Conservation (phyloP, 1,140 invertebrate species). For the Pristionchus pacificus region DNA sequence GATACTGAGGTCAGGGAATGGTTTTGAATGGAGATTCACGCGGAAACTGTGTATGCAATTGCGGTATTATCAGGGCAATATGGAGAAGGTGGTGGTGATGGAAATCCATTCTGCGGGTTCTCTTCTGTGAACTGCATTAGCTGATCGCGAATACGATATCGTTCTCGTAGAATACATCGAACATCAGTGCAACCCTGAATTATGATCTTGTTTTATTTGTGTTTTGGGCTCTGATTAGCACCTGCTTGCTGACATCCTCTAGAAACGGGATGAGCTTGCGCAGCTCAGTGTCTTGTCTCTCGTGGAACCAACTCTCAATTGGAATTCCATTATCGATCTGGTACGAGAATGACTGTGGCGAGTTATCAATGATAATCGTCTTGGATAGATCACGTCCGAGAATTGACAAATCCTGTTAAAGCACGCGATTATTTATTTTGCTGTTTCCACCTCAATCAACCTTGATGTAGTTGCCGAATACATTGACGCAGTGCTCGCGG, state of each 20-base stretch:
- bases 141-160: constrained; percentile 33
- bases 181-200: constrained; percentile 32
- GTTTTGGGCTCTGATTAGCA: too few species aligned
- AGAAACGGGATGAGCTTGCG: constrained; percentile 88
- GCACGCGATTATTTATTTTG: neutral
- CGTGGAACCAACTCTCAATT: constrained; percentile 94
- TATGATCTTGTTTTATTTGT: neutral
- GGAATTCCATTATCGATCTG: constrained; percentile 93
- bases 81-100: neutral
- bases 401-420: constrained; percentile 73
- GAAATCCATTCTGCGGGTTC: neutral
- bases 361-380: constrained; percentile 87
- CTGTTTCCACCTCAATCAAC: neutral
- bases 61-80: neutral
- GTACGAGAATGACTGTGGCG: constrained; percentile 84
- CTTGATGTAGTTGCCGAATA: constrained; percentile 94
- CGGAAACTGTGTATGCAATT: neutral
- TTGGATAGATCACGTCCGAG: constrained; percentile 84
- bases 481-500: constrained; percentile 87
- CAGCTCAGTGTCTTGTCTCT: constrained; percentile 81
- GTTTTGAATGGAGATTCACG: neutral
- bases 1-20: too few species aligned
- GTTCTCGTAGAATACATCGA: constrained; percentile 26
- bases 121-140: constrained; percentile 2
- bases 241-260: constrained; percentile 70